A percentile compares a stretch with the other conserved stretches of the same genome.
phyloP scores from a whole-genome alignment of 2,888 invertebrate genomes.

The Eremobia ochroleuca region DNA sequence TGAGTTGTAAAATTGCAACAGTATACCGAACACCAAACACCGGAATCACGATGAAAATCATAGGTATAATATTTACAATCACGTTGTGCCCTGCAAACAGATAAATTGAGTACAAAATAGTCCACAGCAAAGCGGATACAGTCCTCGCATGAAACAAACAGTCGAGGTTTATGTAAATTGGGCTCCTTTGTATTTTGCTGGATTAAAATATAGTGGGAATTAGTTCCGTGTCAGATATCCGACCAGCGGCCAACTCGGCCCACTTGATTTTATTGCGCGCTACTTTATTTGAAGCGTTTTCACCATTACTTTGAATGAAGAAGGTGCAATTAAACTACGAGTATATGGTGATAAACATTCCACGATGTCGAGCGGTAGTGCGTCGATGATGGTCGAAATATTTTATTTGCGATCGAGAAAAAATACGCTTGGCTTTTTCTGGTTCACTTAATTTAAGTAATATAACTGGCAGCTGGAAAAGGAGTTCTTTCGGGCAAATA shows the following conservation, averaged over 20 bases:
- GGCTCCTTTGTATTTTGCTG: slow-evolving; percentile 89
- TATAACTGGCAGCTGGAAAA: not conserved
- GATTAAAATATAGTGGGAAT: slow-evolving; percentile 90
- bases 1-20: slow-evolving; percentile 63
- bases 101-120: slow-evolving; percentile 88
- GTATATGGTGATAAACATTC: slow-evolving; percentile 54
- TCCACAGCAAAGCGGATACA: slow-evolving; percentile 87
- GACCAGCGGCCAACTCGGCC: slow-evolving; percentile 76
- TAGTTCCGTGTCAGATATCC: slow-evolving; percentile 90
- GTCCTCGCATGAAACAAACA: slow-evolving; percentile 89
- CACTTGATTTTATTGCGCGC: slow-evolving; percentile 84
- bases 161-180: slow-evolving; percentile 90
- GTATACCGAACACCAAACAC: slow-evolving; percentile 44
- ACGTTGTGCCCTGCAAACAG: slow-evolving; percentile 76
- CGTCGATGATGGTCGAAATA: slow-evolving; percentile 7
- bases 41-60: slow-evolving; percentile 59
- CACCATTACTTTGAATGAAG: slow-evolving; percentile 71
- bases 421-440: not conserved
- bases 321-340: slow-evolving; percentile 66
- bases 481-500: not conserved
- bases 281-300: slow-evolving; percentile 81
- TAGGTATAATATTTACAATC: slow-evolving; percentile 76
- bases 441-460: not conserved
- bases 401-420: slow-evolving; percentile 2
- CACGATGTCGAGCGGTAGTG: slow-evolving; percentile 15